These are phyloP conservation scores for Brachionus angularis DNA, from an alignment of 1,140 invertebrate genomes.

Conservation along the genomic window DNA sequence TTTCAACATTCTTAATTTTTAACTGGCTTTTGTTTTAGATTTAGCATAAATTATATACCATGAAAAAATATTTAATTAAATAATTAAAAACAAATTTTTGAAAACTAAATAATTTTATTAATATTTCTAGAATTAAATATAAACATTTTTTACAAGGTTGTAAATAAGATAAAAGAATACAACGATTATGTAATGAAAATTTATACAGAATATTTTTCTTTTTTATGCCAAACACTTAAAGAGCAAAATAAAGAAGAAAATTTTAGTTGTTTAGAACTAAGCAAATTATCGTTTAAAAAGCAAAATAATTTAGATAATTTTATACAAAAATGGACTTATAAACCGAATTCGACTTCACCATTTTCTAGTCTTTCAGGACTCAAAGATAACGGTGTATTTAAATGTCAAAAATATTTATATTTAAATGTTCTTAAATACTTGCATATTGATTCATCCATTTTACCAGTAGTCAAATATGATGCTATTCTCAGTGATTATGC, in stretches of 20 bases:
- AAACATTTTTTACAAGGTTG: not conserved
- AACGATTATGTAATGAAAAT: not conserved
- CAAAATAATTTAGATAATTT: not conserved
- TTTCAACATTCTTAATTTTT: no score
- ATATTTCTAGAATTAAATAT: not conserved
- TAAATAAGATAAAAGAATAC: not conserved
- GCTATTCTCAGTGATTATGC: constrained; percentile 14
- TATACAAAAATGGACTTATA: constrained; percentile 9
- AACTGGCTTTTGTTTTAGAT: no score
- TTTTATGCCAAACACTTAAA: not conserved
- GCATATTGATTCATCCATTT: not conserved
- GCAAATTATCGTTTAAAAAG: not conserved
- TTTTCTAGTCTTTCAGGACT: constrained; percentile 1
- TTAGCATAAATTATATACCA: no score
- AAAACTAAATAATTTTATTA: not conserved
- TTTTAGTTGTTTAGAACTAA: not conserved
- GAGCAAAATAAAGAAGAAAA: not conserved
- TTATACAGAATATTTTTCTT: not conserved
- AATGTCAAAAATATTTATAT: not conserved
- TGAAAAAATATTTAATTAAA: not conserved
- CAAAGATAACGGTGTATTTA: constrained; percentile 9
- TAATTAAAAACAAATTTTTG: not conserved
- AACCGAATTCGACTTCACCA: not conserved
- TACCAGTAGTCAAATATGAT: not conserved
- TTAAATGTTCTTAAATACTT: not conserved